Evolutionary conservation across 2,797 vertebrate species (phyloP).

Genomic region (Pangasius krempfi): DNA sequence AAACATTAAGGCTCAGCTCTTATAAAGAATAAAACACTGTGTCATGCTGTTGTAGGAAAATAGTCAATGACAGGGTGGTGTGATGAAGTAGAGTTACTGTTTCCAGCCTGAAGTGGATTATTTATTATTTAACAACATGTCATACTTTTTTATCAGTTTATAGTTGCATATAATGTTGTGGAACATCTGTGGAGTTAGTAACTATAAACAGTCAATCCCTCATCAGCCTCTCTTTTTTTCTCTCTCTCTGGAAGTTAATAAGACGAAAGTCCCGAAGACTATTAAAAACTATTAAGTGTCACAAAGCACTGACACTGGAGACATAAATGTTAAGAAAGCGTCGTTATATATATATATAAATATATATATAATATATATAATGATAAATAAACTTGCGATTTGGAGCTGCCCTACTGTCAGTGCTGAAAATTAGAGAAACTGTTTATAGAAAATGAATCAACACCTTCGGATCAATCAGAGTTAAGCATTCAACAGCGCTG

Average conservation of each 20-base stretch:
- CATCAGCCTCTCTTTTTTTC: too few relatives aligned
- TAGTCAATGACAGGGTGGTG: not conserved
- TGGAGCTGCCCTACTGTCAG: not conserved
- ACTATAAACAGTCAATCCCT: not conserved
- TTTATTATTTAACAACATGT: not conserved
- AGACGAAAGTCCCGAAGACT: too few relatives aligned
- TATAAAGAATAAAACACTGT: not conserved
- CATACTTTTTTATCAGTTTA: not conserved
- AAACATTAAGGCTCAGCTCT: not conserved
- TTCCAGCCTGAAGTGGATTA: too few relatives aligned
- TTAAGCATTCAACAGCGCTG: not conserved
- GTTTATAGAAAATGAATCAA: not conserved
- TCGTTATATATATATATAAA: too few relatives aligned
- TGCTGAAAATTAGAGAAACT: not conserved
- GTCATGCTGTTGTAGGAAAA: not conserved
- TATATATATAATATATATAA: too few relatives aligned
- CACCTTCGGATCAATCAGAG: not conserved
- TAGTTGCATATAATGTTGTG: not conserved
- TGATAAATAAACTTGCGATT: not conserved
- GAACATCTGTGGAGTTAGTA: not conserved
- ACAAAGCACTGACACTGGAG: too few relatives aligned
- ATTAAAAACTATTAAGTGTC: too few relatives aligned
- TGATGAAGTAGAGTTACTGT: too few relatives aligned
- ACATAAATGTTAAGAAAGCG: too few relatives aligned
- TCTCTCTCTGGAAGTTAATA: too few relatives aligned